Conservation (phyloP, 1,140 invertebrate species). For the Theocolax elegans region DNA sequence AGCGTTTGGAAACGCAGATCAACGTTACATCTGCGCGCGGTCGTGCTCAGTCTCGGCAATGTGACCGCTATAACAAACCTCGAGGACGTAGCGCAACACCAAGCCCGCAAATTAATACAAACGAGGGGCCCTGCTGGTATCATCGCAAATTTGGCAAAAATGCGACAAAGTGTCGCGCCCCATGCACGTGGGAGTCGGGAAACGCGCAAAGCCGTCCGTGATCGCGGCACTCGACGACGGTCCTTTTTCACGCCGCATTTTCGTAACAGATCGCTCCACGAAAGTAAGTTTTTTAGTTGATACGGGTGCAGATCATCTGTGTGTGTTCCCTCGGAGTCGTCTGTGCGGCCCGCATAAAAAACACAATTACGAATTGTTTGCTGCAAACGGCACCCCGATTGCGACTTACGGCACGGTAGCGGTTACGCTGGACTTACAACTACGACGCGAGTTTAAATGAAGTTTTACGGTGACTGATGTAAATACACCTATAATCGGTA, state of each 20-base stretch:
- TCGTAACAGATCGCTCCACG: conserved; percentile 32
- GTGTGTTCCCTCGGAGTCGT: conserved; percentile 9
- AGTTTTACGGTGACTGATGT: conserved; percentile 36
- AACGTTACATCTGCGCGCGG: neutral
- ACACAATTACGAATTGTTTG: conserved; percentile 31
- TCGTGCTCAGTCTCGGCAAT: neutral
- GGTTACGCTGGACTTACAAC: conserved; percentile 44
- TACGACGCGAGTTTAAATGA: conserved; percentile 45
- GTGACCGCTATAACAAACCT: neutral
- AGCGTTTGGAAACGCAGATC: neutral
- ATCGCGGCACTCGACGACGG: no score
- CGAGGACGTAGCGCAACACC: neutral
- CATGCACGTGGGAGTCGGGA: neutral
- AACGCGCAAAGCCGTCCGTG: conserved; percentile 16
- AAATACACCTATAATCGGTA: conserved; percentile 33
- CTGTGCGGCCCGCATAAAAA: neutral
- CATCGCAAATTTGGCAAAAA: neutral
- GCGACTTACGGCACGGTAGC: no score
- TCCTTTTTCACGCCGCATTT: conserved; percentile 39
- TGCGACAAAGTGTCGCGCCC: conserved; percentile 5
- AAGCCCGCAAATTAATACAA: no score
- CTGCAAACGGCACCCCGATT: conserved; percentile 47
- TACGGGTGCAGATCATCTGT: conserved; percentile 40
- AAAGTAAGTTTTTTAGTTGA: conserved; percentile 30
- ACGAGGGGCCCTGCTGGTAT: conserved; percentile 7